Percentiles rank a stretch among this genome's conserved stretches.
Conservation (phyloP, 2,888 invertebrate species). For the Zootermopsis nevadensis region DNA sequence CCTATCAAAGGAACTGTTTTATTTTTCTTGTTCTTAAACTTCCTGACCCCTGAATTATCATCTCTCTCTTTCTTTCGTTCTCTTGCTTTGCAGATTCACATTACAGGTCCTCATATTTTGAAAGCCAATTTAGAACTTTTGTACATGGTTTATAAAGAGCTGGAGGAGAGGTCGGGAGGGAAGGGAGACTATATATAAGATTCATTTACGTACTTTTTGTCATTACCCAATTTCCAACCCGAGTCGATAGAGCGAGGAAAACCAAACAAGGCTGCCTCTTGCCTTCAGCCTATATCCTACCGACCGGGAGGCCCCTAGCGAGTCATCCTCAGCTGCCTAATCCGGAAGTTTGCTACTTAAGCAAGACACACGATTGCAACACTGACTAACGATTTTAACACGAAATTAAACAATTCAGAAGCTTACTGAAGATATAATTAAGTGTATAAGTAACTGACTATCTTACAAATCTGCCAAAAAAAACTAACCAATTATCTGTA, state of each 20-base stretch:
- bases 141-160: conserved; percentile 41
- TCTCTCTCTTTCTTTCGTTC: conserved; percentile 15
- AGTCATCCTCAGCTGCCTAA: conserved; percentile 27
- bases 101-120: conserved; percentile 42
- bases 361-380: too few relatives aligned
- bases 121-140: conserved; percentile 44
- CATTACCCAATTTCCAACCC: conserved; percentile 42
- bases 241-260: conserved; percentile 42
- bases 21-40: conserved; percentile 20
- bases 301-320: background rate
- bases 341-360: background rate
- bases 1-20: conserved; percentile 12
- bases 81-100: conserved; percentile 32
- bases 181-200: conserved; percentile 41
- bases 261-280: conserved; percentile 42
- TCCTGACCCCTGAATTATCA: conserved; percentile 19
- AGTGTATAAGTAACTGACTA: too few relatives aligned
- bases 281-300: conserved; percentile 35
- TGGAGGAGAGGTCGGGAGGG: background rate
- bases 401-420: too few relatives aligned
- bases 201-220: conserved; percentile 44
- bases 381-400: too few relatives aligned
- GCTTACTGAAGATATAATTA: too few relatives aligned
- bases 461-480: too few relatives aligned
- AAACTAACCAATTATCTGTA: too few relatives aligned